A percentile compares a stretch with the other conserved stretches of the same genome.
These are phyloP conservation scores for Mesembrinibis cayennensis DNA, from an alignment of 2,113 vertebrate species.

Conservation along the genomic window DNA sequence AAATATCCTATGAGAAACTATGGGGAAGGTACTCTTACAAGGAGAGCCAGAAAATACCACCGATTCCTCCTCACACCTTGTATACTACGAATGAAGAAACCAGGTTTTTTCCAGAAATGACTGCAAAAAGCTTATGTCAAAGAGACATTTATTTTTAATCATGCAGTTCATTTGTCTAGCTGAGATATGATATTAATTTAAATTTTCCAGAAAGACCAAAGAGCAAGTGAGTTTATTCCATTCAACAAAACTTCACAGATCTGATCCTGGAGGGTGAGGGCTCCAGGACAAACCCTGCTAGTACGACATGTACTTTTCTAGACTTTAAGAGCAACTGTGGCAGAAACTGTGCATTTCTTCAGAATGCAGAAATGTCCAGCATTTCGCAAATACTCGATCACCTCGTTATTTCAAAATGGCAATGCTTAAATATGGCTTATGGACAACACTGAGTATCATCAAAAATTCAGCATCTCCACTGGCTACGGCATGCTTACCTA, in stretches of 20 bases:
- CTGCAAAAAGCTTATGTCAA: background rate
- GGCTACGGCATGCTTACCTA: background rate
- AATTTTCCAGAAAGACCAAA: background rate
- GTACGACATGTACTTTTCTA: background rate
- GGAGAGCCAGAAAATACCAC: background rate
- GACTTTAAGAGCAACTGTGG: background rate
- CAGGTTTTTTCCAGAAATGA: background rate
- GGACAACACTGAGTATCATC: background rate
- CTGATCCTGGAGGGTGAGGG: background rate
- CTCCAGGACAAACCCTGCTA: background rate
- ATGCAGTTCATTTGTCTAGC: background rate
- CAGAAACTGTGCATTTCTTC: background rate
- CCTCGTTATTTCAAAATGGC: background rate
- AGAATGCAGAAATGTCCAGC: background rate
- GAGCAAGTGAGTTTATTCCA: background rate
- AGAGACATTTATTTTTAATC: background rate
- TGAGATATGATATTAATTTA: background rate
- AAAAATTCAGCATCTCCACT: background rate
- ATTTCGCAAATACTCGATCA: background rate
- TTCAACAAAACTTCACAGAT: background rate
- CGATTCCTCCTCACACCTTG: accelerated
- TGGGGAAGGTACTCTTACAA: background rate
- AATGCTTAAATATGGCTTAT: background rate
- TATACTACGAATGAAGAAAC: background rate
- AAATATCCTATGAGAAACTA: background rate